Evolutionary conservation across 30 jellyfish, hydroid and myxozoan genomes (phyloP), one percentile per base, ranked within the genome.

Genomic region (Hydra vulgaris): DNA sequence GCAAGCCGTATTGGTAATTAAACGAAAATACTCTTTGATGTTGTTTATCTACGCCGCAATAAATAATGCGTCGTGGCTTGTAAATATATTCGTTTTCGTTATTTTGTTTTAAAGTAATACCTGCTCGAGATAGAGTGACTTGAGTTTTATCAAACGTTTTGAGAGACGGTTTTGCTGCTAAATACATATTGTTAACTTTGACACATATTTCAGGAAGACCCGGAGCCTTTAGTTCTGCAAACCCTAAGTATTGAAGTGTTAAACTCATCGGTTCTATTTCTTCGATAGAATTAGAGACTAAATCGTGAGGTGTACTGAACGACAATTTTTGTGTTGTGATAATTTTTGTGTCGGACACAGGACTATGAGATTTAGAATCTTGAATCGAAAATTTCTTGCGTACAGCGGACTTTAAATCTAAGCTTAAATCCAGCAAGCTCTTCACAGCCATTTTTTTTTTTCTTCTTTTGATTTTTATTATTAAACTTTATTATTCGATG

Each of bases 21-120:
- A 86, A 91, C 67, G 94, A 86, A 66, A 91, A 91, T 53, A 91
- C 92, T 25, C 94, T 80, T 8, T 92, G 95, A 80, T 91, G 98
- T 72, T 82, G 88, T 74, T 79, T 86, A 82, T 91, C 98, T 20
- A 91, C 98, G 15, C 96, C 98, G 74, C 98, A 91, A 66, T 91
- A 91, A 76, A 86, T 72, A 52, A 91, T 91, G 54, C 98, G 70
- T 27, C 98, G 68, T 83, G 79, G 92, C 81, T 86, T 91, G 92
- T 87, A 91, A 66, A 87, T 72, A 7, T 23, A 21, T 52, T 71
- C 89, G 25, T 21, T 27, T 21, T 72, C 89, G 4, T 15, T 21
- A 27, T 81, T 91, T 21, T 75, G 73, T 53, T 83, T 83, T 15
- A 91, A 80, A 26, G 72, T 85, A 61, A 91, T 85, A 24, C 98